phyloP scores from a whole-genome alignment of 2,113 vertebrate genomes.

The Labeo rohita region DNA sequence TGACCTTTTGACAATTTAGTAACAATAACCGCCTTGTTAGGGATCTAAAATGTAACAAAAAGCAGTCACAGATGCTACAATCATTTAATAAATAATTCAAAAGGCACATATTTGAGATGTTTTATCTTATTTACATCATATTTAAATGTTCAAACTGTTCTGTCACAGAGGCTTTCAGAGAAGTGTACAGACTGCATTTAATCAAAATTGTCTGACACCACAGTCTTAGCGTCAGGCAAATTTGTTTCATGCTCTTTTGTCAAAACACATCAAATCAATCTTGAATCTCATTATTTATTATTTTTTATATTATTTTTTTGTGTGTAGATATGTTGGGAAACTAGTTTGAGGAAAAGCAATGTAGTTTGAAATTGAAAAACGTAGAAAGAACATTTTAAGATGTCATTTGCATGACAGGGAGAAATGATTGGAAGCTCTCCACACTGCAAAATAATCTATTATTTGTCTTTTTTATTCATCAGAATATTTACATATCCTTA shows the following conservation, averaged over 20 bases:
- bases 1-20: background rate
- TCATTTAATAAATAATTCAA: background rate
- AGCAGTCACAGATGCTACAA: background rate
- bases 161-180: background rate
- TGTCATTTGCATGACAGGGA: background rate
- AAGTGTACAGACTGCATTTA: background rate
- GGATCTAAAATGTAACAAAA: background rate
- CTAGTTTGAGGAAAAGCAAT: background rate
- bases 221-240: background rate
- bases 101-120: background rate
- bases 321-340: background rate
- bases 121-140: background rate
- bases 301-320: background rate
- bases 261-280: conserved; percentile 1
- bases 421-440: background rate
- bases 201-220: background rate
- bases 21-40: background rate
- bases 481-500: background rate
- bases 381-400: background rate
- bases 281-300: background rate
- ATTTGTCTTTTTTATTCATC: background rate
- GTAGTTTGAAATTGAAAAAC: background rate
- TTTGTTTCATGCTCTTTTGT: background rate
- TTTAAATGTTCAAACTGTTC: background rate
- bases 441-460: no score